These are phyloP conservation scores for Synanthedon myopaeformis DNA, from an alignment of 2,888 invertebrate genomes.

Conservation along the genomic window DNA sequence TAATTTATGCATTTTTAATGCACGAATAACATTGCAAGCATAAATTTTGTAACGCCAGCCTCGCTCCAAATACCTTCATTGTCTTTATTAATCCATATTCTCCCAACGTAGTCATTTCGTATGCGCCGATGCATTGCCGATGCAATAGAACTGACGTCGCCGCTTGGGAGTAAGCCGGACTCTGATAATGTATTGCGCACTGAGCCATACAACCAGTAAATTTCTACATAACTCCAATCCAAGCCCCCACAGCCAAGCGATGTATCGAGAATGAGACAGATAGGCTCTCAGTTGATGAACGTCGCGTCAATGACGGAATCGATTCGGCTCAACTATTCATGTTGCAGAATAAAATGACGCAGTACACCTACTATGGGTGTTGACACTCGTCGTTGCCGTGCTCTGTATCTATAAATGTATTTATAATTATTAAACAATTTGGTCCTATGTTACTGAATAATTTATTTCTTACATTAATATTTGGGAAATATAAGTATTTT, in stretches of 20 bases:
- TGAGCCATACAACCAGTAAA: slow-evolving; percentile 31
- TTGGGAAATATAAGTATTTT: too few relatives aligned
- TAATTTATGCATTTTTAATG: too few relatives aligned
- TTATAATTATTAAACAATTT: too few relatives aligned
- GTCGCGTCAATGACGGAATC: not conserved
- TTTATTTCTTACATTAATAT: too few relatives aligned
- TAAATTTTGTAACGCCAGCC: not conserved
- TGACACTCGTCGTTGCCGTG: too few relatives aligned
- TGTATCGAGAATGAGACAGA: slow-evolving; percentile 27
- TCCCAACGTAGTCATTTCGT: slow-evolving; percentile 23
- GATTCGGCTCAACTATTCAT: not conserved
- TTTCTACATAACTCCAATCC: slow-evolving; percentile 15
- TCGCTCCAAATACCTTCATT: not conserved
- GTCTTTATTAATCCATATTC: not conserved
- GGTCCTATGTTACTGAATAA: too few relatives aligned
- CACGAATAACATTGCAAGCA: not conserved
- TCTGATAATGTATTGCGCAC: slow-evolving; percentile 35
- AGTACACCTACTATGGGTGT: too few relatives aligned
- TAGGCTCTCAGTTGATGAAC: slow-evolving; percentile 26
- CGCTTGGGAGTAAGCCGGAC: slow-evolving; percentile 22
- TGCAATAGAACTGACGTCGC: slow-evolving; percentile 30
- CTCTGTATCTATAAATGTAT: too few relatives aligned
- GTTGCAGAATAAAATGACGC: not conserved
- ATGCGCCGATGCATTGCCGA: slow-evolving; percentile 34
- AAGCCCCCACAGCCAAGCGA: slow-evolving; percentile 10